Evolutionary conservation across 2,113 vertebrate species (phyloP).

Genomic region (Centrocercus urophasianus): DNA sequence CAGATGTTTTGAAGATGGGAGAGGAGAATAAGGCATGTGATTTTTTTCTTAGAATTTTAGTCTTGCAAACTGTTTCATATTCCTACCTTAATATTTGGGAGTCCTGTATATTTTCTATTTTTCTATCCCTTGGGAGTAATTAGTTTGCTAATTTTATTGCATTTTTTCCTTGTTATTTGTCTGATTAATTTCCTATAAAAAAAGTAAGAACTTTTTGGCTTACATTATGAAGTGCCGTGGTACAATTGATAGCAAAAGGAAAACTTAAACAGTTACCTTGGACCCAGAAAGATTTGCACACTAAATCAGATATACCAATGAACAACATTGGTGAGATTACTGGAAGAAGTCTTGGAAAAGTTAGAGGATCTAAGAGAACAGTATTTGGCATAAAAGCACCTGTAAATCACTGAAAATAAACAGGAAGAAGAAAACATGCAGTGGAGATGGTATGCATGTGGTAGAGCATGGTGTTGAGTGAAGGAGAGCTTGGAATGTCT

Average conservation of each 20-base stretch:
- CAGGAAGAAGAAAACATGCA: neutral
- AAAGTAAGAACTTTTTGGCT: neutral
- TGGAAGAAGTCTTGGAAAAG: neutral
- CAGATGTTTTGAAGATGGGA: neutral
- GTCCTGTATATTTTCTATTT: neutral
- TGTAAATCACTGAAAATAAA: neutral
- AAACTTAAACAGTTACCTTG: neutral
- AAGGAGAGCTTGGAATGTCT: neutral
- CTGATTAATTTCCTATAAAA: neutral
- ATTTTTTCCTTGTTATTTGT: neutral
- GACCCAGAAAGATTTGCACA: neutral
- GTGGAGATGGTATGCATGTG: neutral
- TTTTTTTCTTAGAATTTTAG: neutral
- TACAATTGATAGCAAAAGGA: neutral
- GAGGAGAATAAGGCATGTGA: neutral
- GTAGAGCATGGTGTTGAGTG: neutral
- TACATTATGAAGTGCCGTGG: neutral
- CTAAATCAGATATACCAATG: neutral
- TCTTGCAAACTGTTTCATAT: neutral
- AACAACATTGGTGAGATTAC: neutral
- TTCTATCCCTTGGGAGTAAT: neutral
- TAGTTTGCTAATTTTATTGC: neutral
- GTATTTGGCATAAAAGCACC: rapidly evolving
- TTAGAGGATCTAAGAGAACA: neutral
- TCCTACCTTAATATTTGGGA: neutral